Evolutionary conservation across 2,888 invertebrate species (phyloP).

Genomic region (Arrhopalites spinosus): DNA sequence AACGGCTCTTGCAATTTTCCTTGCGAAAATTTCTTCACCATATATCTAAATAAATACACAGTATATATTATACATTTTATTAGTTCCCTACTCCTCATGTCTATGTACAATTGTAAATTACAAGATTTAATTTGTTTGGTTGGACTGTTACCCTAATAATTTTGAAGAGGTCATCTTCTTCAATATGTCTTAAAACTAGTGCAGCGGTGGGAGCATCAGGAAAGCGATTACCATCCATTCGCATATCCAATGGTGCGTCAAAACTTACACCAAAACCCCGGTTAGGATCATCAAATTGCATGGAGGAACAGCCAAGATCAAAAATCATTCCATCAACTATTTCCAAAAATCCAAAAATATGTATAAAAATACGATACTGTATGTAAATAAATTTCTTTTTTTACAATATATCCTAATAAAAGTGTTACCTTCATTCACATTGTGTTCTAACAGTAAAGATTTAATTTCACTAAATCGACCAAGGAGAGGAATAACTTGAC

Average conservation of each 20-base stretch:
- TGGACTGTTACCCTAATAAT: slow-evolving; percentile 77
- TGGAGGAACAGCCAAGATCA: slow-evolving; percentile 93
- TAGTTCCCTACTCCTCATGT: too few relatives aligned
- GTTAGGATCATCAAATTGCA: slow-evolving; percentile 83
- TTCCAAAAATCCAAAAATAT: too few relatives aligned
- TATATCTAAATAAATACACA: slow-evolving; percentile 65
- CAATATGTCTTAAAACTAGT: slow-evolving; percentile 79
- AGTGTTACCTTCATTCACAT: slow-evolving; percentile 64
- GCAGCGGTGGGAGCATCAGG: slow-evolving; percentile 79
- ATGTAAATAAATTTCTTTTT: not conserved
- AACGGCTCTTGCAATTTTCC: slow-evolving; percentile 83
- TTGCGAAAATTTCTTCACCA: slow-evolving; percentile 87
- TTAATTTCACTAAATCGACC: slow-evolving; percentile 89
- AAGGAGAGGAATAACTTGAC: slow-evolving; percentile 75
- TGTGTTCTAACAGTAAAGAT: slow-evolving; percentile 65
- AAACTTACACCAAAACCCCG: slow-evolving; percentile 85
- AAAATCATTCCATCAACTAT: slow-evolving; percentile 85
- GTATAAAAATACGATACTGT: not conserved
- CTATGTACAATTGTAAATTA: not conserved
- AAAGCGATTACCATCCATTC: slow-evolving; percentile 82
- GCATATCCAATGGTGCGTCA: slow-evolving; percentile 91
- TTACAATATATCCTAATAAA: not conserved
- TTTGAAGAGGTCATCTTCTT: slow-evolving; percentile 76
- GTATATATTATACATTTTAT: not conserved
- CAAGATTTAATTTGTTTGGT: not conserved